phyloP scores from a whole-genome alignment of 2,888 invertebrate genomes.

The Drosophila diplacantha region DNA sequence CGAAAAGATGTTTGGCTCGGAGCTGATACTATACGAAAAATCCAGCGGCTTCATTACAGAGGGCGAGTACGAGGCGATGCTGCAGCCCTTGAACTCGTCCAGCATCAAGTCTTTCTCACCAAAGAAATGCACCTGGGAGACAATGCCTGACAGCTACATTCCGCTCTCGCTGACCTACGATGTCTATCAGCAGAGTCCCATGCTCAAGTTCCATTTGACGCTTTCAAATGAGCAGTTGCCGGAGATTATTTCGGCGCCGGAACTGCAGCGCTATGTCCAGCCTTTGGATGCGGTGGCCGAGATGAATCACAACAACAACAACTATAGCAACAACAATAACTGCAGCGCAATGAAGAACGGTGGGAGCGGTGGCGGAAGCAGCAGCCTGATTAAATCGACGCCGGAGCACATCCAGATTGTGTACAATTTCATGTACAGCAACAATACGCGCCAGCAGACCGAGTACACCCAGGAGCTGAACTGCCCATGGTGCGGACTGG shows the following conservation, averaged over 20 bases:
- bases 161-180: constrained; percentile 81
- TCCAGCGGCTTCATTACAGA: constrained; percentile 91
- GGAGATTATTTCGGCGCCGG: constrained; percentile 63
- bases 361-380: constrained; percentile 23
- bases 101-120: constrained; percentile 80
- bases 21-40: constrained; percentile 93
- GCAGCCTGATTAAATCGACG: constrained; percentile 39
- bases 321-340: constrained; percentile 48
- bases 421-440: constrained; percentile 97
- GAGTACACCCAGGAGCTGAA: constrained; percentile 95
- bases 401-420: constrained; percentile 87
- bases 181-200: constrained; percentile 87
- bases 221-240: constrained; percentile 85
- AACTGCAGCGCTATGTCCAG: constrained; percentile 67
- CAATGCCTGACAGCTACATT: constrained; percentile 80
- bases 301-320: constrained; percentile 72
- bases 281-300: constrained; percentile 52
- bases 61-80: constrained; percentile 92
- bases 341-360: constrained; percentile 50
- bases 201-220: constrained; percentile 89
- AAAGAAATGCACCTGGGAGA: constrained; percentile 85
- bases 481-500: constrained; percentile 97
- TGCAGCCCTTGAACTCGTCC: constrained; percentile 84
- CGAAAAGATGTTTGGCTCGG: constrained; percentile 80
- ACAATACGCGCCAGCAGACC: constrained; percentile 95